Percentiles rank a stretch among this genome's conserved stretches.
Conservation (phyloP, 1,140 invertebrate species). For the Conus betulinus region DNA sequence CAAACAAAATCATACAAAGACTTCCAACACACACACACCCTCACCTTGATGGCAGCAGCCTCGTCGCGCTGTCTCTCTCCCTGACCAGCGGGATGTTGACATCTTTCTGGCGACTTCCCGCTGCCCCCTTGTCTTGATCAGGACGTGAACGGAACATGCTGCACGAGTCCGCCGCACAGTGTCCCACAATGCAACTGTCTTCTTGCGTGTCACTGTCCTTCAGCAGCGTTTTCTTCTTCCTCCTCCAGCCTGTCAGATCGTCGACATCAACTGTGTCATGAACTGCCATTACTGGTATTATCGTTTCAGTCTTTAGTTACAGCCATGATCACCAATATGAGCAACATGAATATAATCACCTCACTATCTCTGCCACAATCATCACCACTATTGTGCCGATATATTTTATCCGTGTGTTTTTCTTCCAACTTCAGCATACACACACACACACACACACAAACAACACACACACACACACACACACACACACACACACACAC, state of each 20-base stretch:
- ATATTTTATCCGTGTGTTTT: too few species aligned
- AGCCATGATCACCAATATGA: background rate
- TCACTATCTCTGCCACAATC: too few species aligned
- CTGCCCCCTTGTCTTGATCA: conserved; percentile 17
- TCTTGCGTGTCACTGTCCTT: conserved; percentile 32
- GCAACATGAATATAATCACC: background rate
- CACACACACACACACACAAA: too few species aligned
- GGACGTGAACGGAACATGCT: conserved; percentile 29
- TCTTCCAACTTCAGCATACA: too few species aligned
- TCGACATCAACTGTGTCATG: background rate
- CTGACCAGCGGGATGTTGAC: conserved; percentile 29
- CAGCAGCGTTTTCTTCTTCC: conserved; percentile 33
- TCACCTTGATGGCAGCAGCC: conserved; percentile 34
- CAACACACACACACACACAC: too few species aligned
- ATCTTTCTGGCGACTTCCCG: conserved; percentile 28
- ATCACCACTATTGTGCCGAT: too few species aligned
- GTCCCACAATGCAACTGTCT: conserved; percentile 1
- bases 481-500: too few species aligned
- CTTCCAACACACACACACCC: background rate
- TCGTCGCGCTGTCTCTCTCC: conserved; percentile 29
- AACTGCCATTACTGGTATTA: background rate
- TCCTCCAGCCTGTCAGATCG: conserved; percentile 25
- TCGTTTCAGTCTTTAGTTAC: background rate
- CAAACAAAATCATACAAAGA: background rate
- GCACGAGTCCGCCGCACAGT: background rate